Evolutionary conservation across 2,113 vertebrate species (phyloP), one percentile per base, ranked within the genome.

Genomic region (Coptodon rendalli): DNA sequence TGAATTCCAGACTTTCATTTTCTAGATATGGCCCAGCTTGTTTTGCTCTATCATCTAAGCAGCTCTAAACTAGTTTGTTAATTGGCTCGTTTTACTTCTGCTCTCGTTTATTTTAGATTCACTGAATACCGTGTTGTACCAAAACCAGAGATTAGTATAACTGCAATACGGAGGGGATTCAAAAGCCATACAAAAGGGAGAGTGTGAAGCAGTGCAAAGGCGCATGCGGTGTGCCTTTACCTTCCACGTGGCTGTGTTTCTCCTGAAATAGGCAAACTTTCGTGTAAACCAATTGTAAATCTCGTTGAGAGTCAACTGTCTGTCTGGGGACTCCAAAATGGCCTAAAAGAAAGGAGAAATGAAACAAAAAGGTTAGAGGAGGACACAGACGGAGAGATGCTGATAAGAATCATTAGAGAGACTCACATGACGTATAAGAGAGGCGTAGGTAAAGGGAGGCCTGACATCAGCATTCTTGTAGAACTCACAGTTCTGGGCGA

Each of bases 251-350:
- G 98, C 99, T 6, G 99, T 99, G 96, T 99, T 99, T 96, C 98
- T 98, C 95, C 99, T 97, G 96, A 99, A 99, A 94, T 99, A 99
- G 94, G 99, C 99, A 56, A 99, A 99, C 97, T 99, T 99, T 95
- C 99, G 96, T 14, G 98, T 99, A 96, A 99, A 99, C 98, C 99
- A 99, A 96, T 99, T 99, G 93, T 99, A 99, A 95, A 99, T 99
- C 94, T 99, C 98, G 16, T 99, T 99, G 93, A 99, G 96, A 81
- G 99, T 99, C 96, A 99, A 96, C 97, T 99, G 98, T 96, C 98
- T 97, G 95, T 99, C 99, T 2, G 99, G 98, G 82, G 99, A 98
- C 96, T 99, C 99, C 96, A 99, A 96, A 94, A 99, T 99, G 96
- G 99, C 99, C 99, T 99, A 71, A 43, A 83, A 59, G 53, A 92